Evolutionary conservation across 2,888 invertebrate genomes (phyloP).

Genomic region (Clusia tigrina): DNA sequence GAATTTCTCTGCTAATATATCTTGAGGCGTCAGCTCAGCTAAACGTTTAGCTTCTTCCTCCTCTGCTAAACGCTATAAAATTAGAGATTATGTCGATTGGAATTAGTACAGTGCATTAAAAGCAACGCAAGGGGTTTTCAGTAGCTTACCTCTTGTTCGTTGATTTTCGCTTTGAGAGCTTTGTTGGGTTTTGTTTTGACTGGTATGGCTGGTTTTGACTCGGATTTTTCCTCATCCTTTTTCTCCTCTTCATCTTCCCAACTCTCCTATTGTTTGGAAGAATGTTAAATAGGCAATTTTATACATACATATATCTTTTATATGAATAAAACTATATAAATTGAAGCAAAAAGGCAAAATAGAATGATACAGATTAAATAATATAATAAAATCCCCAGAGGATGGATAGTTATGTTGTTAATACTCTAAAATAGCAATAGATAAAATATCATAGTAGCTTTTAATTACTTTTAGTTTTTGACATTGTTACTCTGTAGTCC

Average conservation of each 20-base stretch:
- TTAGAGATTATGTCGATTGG: not conserved
- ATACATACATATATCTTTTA: too few relatives aligned
- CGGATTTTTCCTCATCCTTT: slow-evolving; percentile 77
- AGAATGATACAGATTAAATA: too few relatives aligned
- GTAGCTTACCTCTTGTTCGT: slow-evolving; percentile 82
- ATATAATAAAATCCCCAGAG: too few relatives aligned
- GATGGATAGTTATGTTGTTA: too few relatives aligned
- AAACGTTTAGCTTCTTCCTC: slow-evolving; percentile 72
- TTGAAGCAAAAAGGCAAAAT: too few relatives aligned
- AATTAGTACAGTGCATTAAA: not conserved
- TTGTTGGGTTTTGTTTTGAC: slow-evolving; percentile 77
- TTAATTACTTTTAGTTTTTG: too few relatives aligned
- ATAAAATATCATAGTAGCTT: too few relatives aligned
- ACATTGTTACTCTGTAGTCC: too few relatives aligned
- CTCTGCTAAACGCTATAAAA: slow-evolving; percentile 64
- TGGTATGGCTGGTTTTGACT: slow-evolving; percentile 67
- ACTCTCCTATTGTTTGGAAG: slow-evolving; percentile 74
- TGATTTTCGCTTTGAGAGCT: slow-evolving; percentile 80
- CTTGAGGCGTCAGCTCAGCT: slow-evolving; percentile 78
- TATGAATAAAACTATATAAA: too few relatives aligned
- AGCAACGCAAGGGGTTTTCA: not conserved
- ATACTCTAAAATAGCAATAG: too few relatives aligned
- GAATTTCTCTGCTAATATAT: slow-evolving; percentile 78
- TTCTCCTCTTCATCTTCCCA: slow-evolving; percentile 92
- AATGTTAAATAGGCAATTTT: not conserved